Evolutionary conservation across 2,797 vertebrate species (phyloP).

Genomic region (Urocyon cinereoargenteus): DNA sequence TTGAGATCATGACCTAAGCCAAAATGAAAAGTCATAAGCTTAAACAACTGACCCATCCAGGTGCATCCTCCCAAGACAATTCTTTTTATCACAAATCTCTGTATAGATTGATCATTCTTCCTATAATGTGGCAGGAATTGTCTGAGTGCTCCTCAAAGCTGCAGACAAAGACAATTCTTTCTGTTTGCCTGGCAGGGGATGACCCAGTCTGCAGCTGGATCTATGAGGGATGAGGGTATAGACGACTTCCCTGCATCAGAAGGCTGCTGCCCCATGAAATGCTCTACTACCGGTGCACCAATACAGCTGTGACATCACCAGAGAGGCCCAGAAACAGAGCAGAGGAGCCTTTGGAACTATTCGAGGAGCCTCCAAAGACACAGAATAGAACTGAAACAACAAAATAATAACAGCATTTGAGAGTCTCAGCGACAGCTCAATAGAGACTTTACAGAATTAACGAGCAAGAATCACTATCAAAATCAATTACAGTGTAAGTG

Average conservation of each 20-base stretch:
- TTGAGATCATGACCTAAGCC: neutral
- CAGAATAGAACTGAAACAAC: neutral
- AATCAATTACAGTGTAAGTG: neutral
- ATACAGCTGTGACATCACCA: neutral
- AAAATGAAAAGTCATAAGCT: neutral
- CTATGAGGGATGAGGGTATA: neutral
- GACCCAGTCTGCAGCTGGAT: fast-evolving
- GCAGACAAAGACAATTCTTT: neutral
- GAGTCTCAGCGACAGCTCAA: neutral
- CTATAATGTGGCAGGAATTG: neutral
- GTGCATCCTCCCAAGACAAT: neutral
- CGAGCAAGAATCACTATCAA: neutral
- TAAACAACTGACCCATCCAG: neutral
- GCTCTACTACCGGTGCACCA: neutral
- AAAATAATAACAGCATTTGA: neutral
- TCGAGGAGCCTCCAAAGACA: neutral
- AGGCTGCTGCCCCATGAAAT: neutral
- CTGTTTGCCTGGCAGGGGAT: neutral
- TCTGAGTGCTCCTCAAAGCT: neutral
- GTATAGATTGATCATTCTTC: neutral
- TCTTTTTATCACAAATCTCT: neutral
- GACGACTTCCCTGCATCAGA: neutral
- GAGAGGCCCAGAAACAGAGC: neutral
- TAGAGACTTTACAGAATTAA: neutral
- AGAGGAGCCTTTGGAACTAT: neutral